phyloP scores from a whole-genome alignment of 2,113 vertebrate species.

The Pangasianodon hypophthalmus region DNA sequence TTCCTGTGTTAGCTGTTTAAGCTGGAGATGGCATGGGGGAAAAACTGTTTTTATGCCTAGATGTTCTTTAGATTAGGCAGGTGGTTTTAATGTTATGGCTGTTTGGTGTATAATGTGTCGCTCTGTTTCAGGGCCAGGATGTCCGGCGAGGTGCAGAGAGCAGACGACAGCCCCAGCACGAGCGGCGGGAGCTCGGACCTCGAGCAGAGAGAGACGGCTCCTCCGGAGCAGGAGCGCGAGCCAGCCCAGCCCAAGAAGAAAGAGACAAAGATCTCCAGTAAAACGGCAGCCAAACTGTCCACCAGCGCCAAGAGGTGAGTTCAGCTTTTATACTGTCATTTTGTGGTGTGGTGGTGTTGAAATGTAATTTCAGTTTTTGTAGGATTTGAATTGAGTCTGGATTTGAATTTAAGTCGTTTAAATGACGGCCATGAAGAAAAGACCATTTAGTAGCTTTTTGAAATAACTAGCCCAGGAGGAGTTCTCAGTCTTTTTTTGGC shows the following conservation, averaged over 20 bases:
- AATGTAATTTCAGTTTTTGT: neutral
- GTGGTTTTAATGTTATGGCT: too few relatives aligned
- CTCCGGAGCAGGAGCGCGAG: constrained; percentile 92
- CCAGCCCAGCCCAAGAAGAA: constrained; percentile 97
- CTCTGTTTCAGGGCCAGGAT: constrained; percentile 80
- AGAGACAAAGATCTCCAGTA: constrained; percentile 98
- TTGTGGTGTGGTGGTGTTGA: neutral
- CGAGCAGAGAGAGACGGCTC: constrained; percentile 89
- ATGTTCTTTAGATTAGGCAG: too few relatives aligned
- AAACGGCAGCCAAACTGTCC: constrained; percentile 97
- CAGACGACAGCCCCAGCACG: constrained; percentile 96
- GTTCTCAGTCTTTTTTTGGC: too few relatives aligned
- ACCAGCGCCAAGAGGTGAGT: constrained; percentile 97
- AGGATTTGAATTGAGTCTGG: neutral
- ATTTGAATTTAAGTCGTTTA: neutral
- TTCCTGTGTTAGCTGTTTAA: too few relatives aligned
- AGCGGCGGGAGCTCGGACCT: constrained; percentile 97
- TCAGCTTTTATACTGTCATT: too few relatives aligned
- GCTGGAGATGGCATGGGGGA: too few relatives aligned
- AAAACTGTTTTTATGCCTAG: too few relatives aligned
- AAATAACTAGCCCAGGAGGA: too few relatives aligned
- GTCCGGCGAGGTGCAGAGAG: constrained; percentile 97
- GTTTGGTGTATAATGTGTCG: neutral
- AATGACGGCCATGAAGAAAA: neutral
- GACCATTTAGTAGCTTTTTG: neutral